Base-by-base conservation (phyloP, 2,888 invertebrate species). In the Orthosia incerta region DNA sequence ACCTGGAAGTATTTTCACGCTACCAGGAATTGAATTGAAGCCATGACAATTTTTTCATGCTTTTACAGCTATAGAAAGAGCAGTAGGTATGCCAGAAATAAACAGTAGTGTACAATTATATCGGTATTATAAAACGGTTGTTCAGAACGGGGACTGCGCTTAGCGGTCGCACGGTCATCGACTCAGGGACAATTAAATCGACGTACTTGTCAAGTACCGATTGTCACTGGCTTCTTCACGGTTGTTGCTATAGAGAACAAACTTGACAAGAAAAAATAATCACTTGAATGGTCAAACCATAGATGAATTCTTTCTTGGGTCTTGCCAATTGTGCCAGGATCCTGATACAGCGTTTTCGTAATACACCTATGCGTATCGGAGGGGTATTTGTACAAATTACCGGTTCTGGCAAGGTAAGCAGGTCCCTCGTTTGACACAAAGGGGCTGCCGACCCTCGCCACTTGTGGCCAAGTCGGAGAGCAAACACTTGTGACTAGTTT, bases 101-200 rank as follows among this genome's bases (percentile, higher is more conserved):
- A 72, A 71, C 73, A 74, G 69, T 69, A 76, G 65, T 73, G 67
- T 60, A 66, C 76, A 80, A 85, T 80, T 73, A 71, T 84, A 84
- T 76, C 80, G 76, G 85, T 77, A 76, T 75, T 70, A 61, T 77
- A 73, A 79, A 76, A 78, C 77, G 74, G 81, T 76, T 75, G 77
- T 78, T 76, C 75, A 77, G 79, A 85, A 74, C 81, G 85, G 81
- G 87, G 83, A 87, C 76, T 89, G 89, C 88, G 91, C 88, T 91
- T 89, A 91, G 89, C 91, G 89, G 91, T 91, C 88, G 85, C 89
- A 92, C 94, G 95, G 95, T 94, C 95, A 94, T 93, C 94, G 94
- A 94, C 94, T 91, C 89, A 77, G 86, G 88, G 92, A 92, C 93
- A 94, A 94, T 93, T 93, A 93, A 92, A 93, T 92, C 89, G 89